Percentiles rank a stretch among this genome's conserved stretches.
Evolutionary conservation across 2,888 invertebrate species (phyloP).

Genomic region (Orthosia incerta): DNA sequence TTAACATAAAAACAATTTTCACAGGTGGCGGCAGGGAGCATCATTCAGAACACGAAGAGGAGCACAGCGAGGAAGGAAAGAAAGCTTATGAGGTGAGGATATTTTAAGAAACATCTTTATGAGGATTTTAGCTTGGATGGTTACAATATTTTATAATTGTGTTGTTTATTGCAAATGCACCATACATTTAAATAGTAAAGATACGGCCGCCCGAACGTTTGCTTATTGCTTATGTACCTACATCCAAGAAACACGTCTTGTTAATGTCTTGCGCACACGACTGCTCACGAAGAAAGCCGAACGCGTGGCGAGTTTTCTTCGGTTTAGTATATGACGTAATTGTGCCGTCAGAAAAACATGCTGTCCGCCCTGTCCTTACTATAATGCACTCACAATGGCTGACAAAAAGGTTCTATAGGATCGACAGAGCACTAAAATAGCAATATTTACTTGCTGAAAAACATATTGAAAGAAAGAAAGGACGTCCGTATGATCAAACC

Average conservation of each 20-base stretch:
- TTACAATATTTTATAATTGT: neutral
- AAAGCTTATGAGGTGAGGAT: constrained; percentile 92
- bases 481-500: too few species aligned
- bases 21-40: constrained; percentile 91
- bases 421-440: neutral
- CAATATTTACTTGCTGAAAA: neutral
- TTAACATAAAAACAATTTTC: constrained; percentile 7
- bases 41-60: constrained; percentile 89
- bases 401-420: neutral
- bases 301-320: too few species aligned
- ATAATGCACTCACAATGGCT: neutral
- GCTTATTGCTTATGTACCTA: too few species aligned
- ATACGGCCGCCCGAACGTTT: too few species aligned
- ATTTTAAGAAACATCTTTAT: neutral
- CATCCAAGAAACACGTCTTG: too few species aligned
- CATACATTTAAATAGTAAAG: too few species aligned
- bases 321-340: too few species aligned
- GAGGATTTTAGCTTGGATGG: neutral
- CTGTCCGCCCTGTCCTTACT: too few species aligned
- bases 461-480: too few species aligned
- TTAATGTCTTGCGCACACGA: too few species aligned
- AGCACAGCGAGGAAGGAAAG: constrained; percentile 92
- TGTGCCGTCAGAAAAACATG: too few species aligned
- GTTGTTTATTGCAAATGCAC: neutral
- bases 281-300: too few species aligned